phyloP scores from a whole-genome alignment of 1,140 invertebrate species.

The Anastrepha obliqua region DNA sequence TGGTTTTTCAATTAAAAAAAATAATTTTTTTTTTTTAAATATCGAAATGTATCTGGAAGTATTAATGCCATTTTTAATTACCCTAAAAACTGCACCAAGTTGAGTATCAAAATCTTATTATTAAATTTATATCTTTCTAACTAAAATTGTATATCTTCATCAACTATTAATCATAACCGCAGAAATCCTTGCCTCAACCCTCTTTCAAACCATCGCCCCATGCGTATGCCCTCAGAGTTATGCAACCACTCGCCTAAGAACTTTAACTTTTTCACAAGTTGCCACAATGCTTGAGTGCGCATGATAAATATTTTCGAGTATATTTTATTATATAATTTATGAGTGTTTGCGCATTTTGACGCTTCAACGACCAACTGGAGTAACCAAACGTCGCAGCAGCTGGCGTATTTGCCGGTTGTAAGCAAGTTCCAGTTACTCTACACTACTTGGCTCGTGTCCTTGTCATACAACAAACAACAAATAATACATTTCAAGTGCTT shows the following conservation, averaged over 20 bases:
- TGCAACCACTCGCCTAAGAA: not conserved
- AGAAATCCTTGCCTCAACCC: no score
- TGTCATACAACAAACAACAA: conserved; percentile 1
- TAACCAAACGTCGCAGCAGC: not conserved
- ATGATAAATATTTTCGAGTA: not conserved
- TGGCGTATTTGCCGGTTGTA: not conserved
- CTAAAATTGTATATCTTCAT: no score
- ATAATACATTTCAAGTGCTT: conserved; percentile 24
- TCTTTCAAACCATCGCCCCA: no score
- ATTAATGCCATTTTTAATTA: no score
- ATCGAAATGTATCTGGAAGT: no score
- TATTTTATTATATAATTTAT: not conserved
- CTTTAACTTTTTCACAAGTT: not conserved
- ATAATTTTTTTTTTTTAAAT: no score
- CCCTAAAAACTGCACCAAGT: no score
- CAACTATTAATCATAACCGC: no score
- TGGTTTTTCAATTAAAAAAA: no score
- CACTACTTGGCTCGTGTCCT: conserved; percentile 3
- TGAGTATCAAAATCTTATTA: no score
- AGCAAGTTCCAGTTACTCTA: not conserved
- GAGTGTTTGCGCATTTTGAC: conserved; percentile 30
- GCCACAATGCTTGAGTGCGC: not conserved
- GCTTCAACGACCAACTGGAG: not conserved
- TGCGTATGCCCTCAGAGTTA: not conserved
- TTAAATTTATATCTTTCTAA: no score